A percentile compares a stretch with the other conserved stretches of the same genome.
Evolutionary conservation across 2,888 invertebrate species (phyloP).

Genomic region (Pardosa pseudoannulata): DNA sequence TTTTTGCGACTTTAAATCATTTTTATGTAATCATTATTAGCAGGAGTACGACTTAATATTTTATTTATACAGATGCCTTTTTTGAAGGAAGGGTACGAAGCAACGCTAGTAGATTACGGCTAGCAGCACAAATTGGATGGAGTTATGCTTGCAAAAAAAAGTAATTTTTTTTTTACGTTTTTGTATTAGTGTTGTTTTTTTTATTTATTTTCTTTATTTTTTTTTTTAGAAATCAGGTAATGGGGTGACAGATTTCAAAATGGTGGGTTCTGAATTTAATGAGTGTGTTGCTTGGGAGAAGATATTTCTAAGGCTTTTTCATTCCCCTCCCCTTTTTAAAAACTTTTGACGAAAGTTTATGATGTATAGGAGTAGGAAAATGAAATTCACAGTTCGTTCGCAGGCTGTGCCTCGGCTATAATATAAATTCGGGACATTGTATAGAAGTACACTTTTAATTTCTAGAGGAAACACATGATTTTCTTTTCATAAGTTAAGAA

Average conservation of each 20-base stretch:
- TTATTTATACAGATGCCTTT: conserved; percentile 69
- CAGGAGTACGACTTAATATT: conserved; percentile 68
- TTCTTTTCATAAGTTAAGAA: too few relatives aligned
- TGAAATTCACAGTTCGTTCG: too few relatives aligned
- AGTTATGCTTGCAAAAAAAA: conserved; percentile 33
- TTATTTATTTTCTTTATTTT: not conserved
- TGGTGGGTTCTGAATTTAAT: conserved; percentile 12
- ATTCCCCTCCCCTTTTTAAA: not conserved
- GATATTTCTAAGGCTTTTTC: not conserved
- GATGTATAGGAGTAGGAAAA: not conserved
- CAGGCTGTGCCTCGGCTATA: too few relatives aligned
- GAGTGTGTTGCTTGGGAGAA: not conserved
- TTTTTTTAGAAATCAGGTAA: conserved; percentile 3
- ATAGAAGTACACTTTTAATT: too few relatives aligned
- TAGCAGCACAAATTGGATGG: conserved; percentile 55
- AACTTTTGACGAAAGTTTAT: not conserved
- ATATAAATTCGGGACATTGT: too few relatives aligned
- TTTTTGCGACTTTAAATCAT: conserved; percentile 65
- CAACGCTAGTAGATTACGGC: conserved; percentile 19
- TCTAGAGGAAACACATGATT: too few relatives aligned
- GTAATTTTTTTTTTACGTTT: not conserved
- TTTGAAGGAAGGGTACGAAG: not conserved
- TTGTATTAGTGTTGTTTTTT: not conserved
- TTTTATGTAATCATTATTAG: conserved; percentile 72
- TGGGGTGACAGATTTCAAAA: conserved; percentile 16